phyloP scores from a whole-genome alignment of 2,888 invertebrate genomes.

The Acanthosepion lycidas region DNA sequence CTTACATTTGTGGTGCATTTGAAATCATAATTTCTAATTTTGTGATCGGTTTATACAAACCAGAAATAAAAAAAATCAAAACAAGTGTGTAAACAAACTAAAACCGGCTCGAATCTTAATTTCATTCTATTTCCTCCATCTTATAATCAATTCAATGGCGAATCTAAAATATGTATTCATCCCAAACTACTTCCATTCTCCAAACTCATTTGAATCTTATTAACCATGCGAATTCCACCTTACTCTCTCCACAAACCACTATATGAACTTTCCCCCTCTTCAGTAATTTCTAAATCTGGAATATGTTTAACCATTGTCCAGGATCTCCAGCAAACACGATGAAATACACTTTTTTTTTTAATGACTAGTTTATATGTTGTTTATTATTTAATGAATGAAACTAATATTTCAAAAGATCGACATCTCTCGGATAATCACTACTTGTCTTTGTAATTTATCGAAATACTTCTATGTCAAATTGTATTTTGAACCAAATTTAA shows the following conservation, averaged over 20 bases:
- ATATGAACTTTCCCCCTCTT: neutral
- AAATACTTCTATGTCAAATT: neutral
- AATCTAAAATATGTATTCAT: neutral
- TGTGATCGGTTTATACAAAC: neutral
- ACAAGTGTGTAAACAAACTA: neutral
- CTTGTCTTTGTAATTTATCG: neutral
- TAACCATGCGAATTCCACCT: neutral
- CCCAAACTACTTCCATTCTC: neutral
- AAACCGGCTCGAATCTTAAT: slow-evolving; percentile 14
- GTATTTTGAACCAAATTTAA: neutral
- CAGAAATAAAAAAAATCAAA: neutral
- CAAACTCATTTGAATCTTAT: neutral
- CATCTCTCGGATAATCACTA: neutral
- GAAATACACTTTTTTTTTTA: neutral
- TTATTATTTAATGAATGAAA: neutral
- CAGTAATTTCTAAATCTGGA: neutral
- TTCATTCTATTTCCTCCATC: slow-evolving; percentile 1
- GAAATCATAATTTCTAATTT: neutral
- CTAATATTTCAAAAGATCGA: neutral
- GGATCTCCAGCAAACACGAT: neutral
- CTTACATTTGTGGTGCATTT: neutral
- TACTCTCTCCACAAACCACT: neutral
- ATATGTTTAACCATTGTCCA: neutral
- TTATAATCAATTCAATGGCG: neutral
- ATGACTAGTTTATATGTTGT: neutral